phyloP scores from a whole-genome alignment of 2,113 vertebrate genomes.

The Climacteris rufus region DNA sequence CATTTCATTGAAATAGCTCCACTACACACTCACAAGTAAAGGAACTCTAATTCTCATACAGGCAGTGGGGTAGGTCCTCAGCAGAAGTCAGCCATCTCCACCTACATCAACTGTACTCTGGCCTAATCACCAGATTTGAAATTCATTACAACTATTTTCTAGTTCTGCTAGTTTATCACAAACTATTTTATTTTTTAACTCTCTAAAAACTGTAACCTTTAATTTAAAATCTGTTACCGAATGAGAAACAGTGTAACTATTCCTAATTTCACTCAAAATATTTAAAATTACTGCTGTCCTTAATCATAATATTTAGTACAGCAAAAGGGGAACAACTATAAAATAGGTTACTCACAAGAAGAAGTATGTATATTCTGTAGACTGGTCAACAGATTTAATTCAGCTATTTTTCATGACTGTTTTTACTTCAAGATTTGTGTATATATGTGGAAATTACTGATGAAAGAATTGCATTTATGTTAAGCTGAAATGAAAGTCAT shows the following conservation, averaged over 20 bases:
- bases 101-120: background rate
- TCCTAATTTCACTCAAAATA: background rate
- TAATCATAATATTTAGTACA: background rate
- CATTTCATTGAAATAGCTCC: background rate
- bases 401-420: background rate
- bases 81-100: background rate
- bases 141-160: background rate
- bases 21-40: accelerated
- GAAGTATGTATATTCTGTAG: background rate
- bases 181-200: background rate
- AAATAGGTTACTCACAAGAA: background rate
- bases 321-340: background rate
- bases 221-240: background rate
- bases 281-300: background rate
- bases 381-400: background rate
- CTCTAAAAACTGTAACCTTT: background rate
- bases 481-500: background rate
- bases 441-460: slow-evolving; percentile 19
- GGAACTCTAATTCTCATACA: background rate
- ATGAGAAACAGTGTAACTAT: background rate
- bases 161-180: background rate
- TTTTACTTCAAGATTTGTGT: slow-evolving; percentile 1
- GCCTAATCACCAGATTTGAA: background rate
- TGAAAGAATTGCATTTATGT: slow-evolving; percentile 36
- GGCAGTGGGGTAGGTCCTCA: background rate